Percentiles rank a stretch among this genome's conserved stretches.
Evolutionary conservation across 2,888 invertebrate genomes (phyloP).

Genomic region (Mythimna albipuncta): DNA sequence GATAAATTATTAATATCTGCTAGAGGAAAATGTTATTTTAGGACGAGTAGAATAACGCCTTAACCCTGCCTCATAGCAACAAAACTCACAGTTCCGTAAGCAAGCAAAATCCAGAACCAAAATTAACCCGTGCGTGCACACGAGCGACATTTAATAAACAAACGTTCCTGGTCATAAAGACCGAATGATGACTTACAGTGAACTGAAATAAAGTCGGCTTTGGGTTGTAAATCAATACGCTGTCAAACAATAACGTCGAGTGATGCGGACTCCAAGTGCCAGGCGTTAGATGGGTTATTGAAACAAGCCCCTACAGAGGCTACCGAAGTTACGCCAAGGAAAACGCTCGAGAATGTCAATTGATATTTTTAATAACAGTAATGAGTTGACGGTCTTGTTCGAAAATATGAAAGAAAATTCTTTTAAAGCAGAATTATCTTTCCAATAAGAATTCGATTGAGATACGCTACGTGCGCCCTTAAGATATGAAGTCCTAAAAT

Average conservation of each 20-base stretch:
- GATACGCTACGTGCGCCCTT: constrained; percentile 11
- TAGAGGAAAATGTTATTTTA: constrained; percentile 3
- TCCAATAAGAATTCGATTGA: constrained; percentile 16
- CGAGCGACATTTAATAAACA: constrained; percentile 70
- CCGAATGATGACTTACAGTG: constrained; percentile 77
- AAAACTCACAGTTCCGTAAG: constrained; percentile 47
- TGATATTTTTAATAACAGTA: constrained; percentile 31
- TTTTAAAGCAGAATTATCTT: constrained; percentile 5
- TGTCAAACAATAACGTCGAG: constrained; percentile 71
- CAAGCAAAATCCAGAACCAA: constrained; percentile 40
- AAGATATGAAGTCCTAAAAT: constrained; percentile 11
- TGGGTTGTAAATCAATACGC: constrained; percentile 76
- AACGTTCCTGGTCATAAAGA: constrained; percentile 78
- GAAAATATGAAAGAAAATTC: constrained; percentile 20
- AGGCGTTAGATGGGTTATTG: constrained; percentile 35
- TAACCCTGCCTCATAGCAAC: constrained; percentile 54
- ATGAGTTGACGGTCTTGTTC: constrained; percentile 4
- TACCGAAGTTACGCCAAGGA: constrained; percentile 15
- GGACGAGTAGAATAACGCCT: constrained; percentile 39
- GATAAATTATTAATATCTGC: constrained; percentile 3
- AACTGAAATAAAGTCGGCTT: constrained; percentile 69
- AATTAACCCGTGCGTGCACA: constrained; percentile 71
- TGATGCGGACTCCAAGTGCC: constrained; percentile 43
- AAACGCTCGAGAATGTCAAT: constrained; percentile 27
- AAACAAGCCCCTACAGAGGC: constrained; percentile 30